These are phyloP conservation scores for Rhinolophus sinicus DNA, from an alignment of 2,113 vertebrate species.

Conservation along the genomic window DNA sequence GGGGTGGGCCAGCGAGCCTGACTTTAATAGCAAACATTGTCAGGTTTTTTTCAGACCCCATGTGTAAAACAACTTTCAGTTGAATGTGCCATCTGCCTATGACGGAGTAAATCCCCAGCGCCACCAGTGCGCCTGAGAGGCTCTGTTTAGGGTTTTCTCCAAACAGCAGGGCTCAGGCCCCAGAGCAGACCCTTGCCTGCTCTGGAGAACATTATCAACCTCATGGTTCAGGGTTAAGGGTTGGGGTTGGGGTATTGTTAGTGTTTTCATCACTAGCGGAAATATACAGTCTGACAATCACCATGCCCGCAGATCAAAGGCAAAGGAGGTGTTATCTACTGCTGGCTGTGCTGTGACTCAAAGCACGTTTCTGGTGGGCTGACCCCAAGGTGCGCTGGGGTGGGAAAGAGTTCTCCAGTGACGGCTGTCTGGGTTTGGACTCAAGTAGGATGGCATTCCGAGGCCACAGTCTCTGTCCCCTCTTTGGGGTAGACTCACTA, in stretches of 20 bases:
- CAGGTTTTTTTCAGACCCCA: not conserved
- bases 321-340: constrained; percentile 57
- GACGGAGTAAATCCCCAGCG: not conserved
- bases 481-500: not conserved
- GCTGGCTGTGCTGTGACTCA: constrained; percentile 45
- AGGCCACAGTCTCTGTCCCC: not conserved
- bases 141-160: not conserved
- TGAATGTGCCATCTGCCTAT: constrained; percentile 33
- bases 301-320: constrained; percentile 74
- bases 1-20: constrained; percentile 19
- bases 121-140: not conserved
- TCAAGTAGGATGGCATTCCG: not conserved
- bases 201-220: constrained; percentile 65
- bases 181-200: not conserved
- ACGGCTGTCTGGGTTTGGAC: not conserved
- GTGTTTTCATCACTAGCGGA: constrained; percentile 76
- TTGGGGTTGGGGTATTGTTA: constrained; percentile 66
- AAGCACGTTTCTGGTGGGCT: constrained; percentile 67
- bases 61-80: not conserved
- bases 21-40: constrained; percentile 55
- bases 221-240: constrained; percentile 58
- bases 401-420: not conserved
- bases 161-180: not conserved
- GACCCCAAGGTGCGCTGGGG: constrained; percentile 69
- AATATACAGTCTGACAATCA: constrained; percentile 74